Percentiles rank a stretch among this genome's conserved stretches.
Conservation (phyloP, 2,113 vertebrate species). For the Ranitomeya imitator region DNA sequence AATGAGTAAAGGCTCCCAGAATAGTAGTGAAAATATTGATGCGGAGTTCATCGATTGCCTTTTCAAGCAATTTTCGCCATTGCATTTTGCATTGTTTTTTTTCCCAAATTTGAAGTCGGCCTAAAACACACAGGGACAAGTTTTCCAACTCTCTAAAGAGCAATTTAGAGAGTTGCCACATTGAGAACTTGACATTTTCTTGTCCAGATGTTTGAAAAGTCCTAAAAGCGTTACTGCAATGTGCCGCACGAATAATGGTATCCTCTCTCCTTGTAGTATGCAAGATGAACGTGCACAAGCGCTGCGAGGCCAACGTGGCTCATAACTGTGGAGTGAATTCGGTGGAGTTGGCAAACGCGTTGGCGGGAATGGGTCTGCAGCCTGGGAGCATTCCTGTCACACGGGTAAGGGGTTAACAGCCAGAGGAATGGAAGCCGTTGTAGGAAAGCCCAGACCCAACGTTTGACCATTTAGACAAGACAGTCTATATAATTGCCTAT, state of each 20-base stretch:
- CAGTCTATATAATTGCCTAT: no score
- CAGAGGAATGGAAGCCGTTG: background rate
- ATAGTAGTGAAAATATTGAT: no score
- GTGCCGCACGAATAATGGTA: constrained; percentile 23
- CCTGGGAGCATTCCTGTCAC: constrained; percentile 82
- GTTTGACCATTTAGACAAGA: no score
- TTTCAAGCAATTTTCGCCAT: no score
- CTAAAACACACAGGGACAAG: no score
- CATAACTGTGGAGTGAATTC: constrained; percentile 94
- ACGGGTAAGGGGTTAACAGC: constrained; percentile 62
- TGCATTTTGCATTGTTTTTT: no score
- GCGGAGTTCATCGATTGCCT: no score
- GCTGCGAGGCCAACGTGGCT: constrained; percentile 91
- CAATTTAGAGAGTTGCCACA: background rate
- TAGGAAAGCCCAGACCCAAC: no score
- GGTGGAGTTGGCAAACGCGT: constrained; percentile 88
- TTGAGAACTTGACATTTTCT: background rate
- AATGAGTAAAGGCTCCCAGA: no score
- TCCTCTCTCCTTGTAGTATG: constrained; percentile 78
- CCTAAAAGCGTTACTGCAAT: background rate
- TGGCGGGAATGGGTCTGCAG: constrained; percentile 93
- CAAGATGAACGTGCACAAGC: constrained; percentile 96
- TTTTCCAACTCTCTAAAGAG: no score
- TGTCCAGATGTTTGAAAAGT: background rate
- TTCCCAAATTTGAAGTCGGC: no score